Evolutionary conservation across 2,797 vertebrate species (phyloP), one percentile per base, ranked within the genome.

Genomic region (Vireo griseus): DNA sequence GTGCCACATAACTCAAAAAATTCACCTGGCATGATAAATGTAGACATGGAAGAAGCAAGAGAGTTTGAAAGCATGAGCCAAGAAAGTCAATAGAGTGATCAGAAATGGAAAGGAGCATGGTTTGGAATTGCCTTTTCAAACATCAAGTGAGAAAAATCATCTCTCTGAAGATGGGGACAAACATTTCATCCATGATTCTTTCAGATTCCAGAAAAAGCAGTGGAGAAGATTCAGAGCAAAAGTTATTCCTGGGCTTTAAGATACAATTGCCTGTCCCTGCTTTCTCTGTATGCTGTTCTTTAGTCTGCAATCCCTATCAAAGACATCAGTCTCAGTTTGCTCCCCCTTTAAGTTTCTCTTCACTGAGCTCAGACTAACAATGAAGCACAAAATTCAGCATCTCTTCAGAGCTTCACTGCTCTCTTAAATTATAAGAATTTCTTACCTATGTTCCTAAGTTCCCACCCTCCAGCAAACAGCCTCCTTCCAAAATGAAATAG

Each of bases 1-100:
- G 98, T 57, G 98, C 97, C 71, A 98, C 79, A 9, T 99, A 99
- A 94, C 99, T 99, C 83, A 99, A 96, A 94, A 99, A 99, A 96
- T 99, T 99, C 62, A 98, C 98, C 99, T 99, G 96, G 83, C 91
- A 93, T 29, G 28, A 58, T n/a, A 19, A 63, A 28, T 61, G 10
- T 5, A 66, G 65, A 66, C 26, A 62, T 2, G 13, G 28, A 47
- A 58, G 7, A 39, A 52, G 50, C 8, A 37, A 33, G 45, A 80
- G 7, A 3, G 12, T 58, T 51, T 31, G 47, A 40, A 76, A 33
- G 35, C 6, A 18, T 11, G 40, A 68, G n/a, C 42, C 40, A 50
- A 35, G 35, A 35, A 67, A 75, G 15, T 52, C 33, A 39, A 26
- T 3, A 22, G 10, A 78, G 17, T 8, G 12, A 15, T 62, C 50